phyloP scores from a whole-genome alignment of 2,888 invertebrate species.

The Dicyrtomina minuta region DNA sequence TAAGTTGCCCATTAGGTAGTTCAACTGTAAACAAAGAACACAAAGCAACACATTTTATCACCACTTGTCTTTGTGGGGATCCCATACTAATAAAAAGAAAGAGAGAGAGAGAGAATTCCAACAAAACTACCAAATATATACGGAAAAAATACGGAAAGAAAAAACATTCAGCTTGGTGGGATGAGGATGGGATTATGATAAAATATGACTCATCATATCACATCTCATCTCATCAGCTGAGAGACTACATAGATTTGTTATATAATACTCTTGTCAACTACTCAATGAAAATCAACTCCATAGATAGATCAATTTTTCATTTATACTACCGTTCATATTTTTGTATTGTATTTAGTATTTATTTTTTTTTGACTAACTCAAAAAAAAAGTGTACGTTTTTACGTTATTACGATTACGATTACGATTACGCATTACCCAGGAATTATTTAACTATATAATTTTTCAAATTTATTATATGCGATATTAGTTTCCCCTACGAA shows the following conservation, averaged over 20 bases:
- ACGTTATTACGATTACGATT: too few species aligned
- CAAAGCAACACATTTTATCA: constrained; percentile 32
- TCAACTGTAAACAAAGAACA: constrained; percentile 79
- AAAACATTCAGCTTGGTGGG: background rate
- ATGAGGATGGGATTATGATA: too few species aligned
- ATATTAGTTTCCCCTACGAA: too few species aligned
- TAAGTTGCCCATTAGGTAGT: constrained; percentile 92
- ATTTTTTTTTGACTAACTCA: background rate
- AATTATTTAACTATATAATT: too few species aligned
- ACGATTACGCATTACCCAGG: too few species aligned
- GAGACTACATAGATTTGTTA: too few species aligned
- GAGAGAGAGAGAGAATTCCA: background rate
- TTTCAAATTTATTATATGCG: too few species aligned
- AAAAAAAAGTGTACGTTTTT: too few species aligned
- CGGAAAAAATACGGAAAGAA: too few species aligned
- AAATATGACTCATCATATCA: background rate
- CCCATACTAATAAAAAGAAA: constrained; percentile 16
- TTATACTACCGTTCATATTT: too few species aligned
- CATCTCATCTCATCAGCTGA: background rate
- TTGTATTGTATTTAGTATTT: background rate
- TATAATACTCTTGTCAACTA: background rate
- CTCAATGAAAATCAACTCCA: constrained; percentile 13
- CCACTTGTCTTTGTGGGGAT: constrained; percentile 29
- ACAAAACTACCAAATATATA: background rate
- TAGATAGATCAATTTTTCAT: background rate